Conservation (phyloP, 23 tunicate species). For the Diplosoma virens region DNA sequence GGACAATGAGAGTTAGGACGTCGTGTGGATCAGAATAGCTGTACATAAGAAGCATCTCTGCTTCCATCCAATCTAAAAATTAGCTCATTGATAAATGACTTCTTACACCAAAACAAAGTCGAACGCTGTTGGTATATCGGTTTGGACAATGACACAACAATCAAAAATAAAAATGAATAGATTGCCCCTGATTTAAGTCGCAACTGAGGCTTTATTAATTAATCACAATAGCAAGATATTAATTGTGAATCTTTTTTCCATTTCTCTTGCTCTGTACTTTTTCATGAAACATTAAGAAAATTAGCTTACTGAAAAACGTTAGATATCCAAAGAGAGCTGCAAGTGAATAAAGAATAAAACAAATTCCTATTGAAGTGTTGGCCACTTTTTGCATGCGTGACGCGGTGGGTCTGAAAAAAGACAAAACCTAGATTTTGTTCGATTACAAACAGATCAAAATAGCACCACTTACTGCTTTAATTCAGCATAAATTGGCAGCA, state of each 20-base stretch:
- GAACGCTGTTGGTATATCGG: background rate
- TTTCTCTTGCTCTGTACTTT: background rate
- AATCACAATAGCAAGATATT: too few relatives aligned
- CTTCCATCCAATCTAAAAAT: slow-evolving; percentile 90
- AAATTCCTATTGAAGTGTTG: slow-evolving; percentile 84
- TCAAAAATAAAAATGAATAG: background rate
- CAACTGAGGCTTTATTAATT: background rate
- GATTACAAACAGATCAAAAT: background rate
- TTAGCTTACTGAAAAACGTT: slow-evolving; percentile 92
- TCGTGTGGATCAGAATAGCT: slow-evolving; percentile 78
- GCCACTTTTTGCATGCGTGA: slow-evolving; percentile 86
- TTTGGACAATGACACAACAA: background rate
- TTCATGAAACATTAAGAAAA: background rate
- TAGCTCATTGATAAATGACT: background rate
- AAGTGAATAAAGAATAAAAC: slow-evolving; percentile 86
- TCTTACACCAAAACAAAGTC: background rate
- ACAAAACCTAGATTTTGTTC: background rate
- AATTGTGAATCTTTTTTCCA: background rate
- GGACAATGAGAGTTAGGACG: slow-evolving; percentile 79
- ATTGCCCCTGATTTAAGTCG: background rate
- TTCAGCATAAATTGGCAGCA: slow-evolving; percentile 97
- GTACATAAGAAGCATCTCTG: slow-evolving; percentile 98
- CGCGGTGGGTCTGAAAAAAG: slow-evolving; percentile 60
- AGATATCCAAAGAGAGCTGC: slow-evolving; percentile 95
- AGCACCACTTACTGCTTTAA: slow-evolving; percentile 51